A percentile compares a stretch with the other conserved stretches of the same genome.
These are phyloP conservation scores for Agapornis roseicollis DNA, from an alignment of 2,113 vertebrate genomes.

Conservation along the genomic window DNA sequence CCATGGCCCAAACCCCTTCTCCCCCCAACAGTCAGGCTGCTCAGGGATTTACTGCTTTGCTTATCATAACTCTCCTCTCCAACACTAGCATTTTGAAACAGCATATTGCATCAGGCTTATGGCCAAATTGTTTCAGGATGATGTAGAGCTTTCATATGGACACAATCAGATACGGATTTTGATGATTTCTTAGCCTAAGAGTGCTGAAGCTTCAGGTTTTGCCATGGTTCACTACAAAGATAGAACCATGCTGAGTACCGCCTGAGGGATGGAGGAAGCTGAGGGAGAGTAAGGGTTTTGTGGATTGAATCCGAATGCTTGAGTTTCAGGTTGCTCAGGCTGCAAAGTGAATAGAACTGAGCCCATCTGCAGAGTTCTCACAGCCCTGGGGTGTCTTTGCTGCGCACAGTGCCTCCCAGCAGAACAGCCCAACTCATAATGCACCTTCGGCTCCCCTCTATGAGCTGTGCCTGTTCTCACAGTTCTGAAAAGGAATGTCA, in stretches of 20 bases:
- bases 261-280: accelerated
- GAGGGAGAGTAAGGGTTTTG: background rate
- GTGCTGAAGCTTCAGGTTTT: background rate
- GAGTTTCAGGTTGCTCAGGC: background rate
- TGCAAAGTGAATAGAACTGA: background rate
- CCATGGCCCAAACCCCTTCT: background rate
- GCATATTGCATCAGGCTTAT: background rate
- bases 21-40: background rate
- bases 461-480: background rate
- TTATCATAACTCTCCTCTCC: background rate
- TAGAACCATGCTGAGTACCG: background rate
- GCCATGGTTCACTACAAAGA: background rate
- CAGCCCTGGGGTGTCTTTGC: background rate
- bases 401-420: background rate
- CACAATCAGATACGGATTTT: background rate
- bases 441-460: background rate
- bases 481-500: background rate
- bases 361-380: background rate
- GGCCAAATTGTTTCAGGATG: background rate
- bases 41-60: background rate
- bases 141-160: background rate
- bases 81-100: background rate
- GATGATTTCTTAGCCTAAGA: background rate
- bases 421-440: background rate
- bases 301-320: background rate